Evolutionary conservation across 2,888 invertebrate genomes (phyloP).

Genomic region (Pyrrhopygopsis socrates): DNA sequence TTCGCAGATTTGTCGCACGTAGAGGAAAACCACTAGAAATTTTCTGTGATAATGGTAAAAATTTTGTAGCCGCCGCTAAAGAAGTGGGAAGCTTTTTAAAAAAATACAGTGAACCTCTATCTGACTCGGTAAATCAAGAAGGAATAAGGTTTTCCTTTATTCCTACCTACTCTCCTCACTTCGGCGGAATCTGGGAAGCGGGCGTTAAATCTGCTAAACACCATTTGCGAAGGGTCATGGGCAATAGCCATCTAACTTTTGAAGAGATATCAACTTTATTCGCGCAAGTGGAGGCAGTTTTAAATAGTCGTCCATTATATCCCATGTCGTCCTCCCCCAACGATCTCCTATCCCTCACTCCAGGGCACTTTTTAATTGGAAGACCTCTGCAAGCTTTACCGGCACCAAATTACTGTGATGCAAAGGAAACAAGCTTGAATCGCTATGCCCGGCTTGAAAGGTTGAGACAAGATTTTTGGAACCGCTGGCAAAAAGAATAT

Average conservation of each 20-base stretch:
- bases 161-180: background rate
- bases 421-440: no score
- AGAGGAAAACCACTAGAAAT: background rate
- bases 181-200: background rate
- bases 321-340: background rate
- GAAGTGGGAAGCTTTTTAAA: background rate
- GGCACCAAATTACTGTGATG: no score
- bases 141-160: background rate
- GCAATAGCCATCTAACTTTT: conserved; percentile 30
- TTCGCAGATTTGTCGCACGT: background rate
- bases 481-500: no score
- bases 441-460: no score
- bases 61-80: background rate
- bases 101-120: background rate
- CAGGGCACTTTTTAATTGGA: background rate
- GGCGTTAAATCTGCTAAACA: conserved; percentile 11
- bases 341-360: background rate
- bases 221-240: conserved; percentile 23
- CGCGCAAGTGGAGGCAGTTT: conserved; percentile 31
- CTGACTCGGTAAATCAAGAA: background rate
- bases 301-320: conserved; percentile 9
- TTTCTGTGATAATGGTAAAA: background rate
- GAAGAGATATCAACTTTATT: conserved; percentile 29
- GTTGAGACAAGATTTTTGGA: no score
- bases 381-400: background rate